These are phyloP conservation scores for Pseudochaenichthys georgianus DNA, from an alignment of 2,797 vertebrate species.

Conservation along the genomic window DNA sequence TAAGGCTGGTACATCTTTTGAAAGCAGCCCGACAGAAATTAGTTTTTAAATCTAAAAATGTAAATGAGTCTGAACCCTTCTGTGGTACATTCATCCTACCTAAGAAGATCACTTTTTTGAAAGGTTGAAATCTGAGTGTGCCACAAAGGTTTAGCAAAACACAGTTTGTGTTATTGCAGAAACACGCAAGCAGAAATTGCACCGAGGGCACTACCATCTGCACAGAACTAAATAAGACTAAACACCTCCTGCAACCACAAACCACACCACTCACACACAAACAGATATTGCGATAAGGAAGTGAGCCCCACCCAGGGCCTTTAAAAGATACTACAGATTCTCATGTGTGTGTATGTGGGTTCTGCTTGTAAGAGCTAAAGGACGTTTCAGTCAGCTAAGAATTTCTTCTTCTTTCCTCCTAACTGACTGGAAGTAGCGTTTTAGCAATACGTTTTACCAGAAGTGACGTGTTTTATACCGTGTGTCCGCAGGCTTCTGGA, in stretches of 20 bases:
- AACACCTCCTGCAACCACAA: conserved; percentile 61
- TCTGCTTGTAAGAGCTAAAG: conserved; percentile 22
- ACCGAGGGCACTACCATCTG: conserved; percentile 40
- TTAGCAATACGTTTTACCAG: conserved; percentile 14
- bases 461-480: conserved; percentile 18
- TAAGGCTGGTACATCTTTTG: background rate
- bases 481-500: background rate
- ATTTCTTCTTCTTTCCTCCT: background rate
- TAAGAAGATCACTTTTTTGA: background rate
- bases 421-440: conserved; percentile 36
- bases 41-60: background rate
- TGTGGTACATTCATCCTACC: background rate
- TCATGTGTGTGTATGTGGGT: conserved; percentile 7
- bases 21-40: background rate
- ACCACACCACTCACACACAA: conserved; percentile 53
- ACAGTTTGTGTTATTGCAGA: conserved; percentile 10
- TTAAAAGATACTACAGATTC: conserved; percentile 66
- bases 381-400: conserved; percentile 40
- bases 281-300: conserved; percentile 74
- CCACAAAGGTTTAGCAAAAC: background rate
- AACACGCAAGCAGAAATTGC: conserved; percentile 21
- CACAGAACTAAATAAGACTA: conserved; percentile 39
- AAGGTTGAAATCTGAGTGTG: conserved; percentile 4
- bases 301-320: conserved; percentile 71
- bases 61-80: background rate